Conservation (phyloP, 2,888 invertebrate species). For the Drosophila kambysellisi region DNA sequence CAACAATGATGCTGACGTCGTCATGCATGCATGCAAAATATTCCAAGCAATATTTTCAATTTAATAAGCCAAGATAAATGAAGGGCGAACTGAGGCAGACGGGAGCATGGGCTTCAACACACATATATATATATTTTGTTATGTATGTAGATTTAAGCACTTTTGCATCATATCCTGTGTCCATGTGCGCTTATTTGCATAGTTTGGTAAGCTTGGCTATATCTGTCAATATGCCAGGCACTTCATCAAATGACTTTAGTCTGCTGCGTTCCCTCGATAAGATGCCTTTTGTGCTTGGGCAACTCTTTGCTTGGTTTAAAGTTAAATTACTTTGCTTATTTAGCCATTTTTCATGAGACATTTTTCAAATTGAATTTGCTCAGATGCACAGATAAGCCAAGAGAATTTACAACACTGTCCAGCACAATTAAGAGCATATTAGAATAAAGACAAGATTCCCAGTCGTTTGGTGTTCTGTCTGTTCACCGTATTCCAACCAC, state of each 20-base stretch:
- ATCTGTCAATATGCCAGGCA: conserved; percentile 74
- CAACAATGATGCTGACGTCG: conserved; percentile 63
- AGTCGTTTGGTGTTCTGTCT: conserved; percentile 4
- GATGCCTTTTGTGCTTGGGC: conserved; percentile 47
- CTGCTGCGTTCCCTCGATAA: conserved; percentile 62
- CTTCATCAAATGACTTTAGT: conserved; percentile 71
- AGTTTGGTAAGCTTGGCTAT: conserved; percentile 56
- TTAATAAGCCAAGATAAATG: conserved; percentile 82
- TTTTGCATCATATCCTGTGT: conserved; percentile 54
- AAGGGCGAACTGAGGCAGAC: conserved; percentile 32
- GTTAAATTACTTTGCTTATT: conserved; percentile 77
- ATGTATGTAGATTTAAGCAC: conserved; percentile 47
- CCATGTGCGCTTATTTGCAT: conserved; percentile 73
- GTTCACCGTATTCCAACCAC: neutral
- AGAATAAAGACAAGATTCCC: neutral
- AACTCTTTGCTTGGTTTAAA: conserved; percentile 59
- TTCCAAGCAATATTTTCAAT: conserved; percentile 77
- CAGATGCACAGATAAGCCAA: conserved; percentile 31
- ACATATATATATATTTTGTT: conserved; percentile 22
- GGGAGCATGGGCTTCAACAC: conserved; percentile 1
- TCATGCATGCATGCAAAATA: conserved; percentile 57
- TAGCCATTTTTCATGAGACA: conserved; percentile 40
- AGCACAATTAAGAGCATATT: conserved; percentile 6
- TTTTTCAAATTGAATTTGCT: conserved; percentile 40
- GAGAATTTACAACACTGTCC: conserved; percentile 6